These are phyloP conservation scores for Drosophila meridionalis DNA, from an alignment of 2,888 invertebrate species.

Conservation along the genomic window DNA sequence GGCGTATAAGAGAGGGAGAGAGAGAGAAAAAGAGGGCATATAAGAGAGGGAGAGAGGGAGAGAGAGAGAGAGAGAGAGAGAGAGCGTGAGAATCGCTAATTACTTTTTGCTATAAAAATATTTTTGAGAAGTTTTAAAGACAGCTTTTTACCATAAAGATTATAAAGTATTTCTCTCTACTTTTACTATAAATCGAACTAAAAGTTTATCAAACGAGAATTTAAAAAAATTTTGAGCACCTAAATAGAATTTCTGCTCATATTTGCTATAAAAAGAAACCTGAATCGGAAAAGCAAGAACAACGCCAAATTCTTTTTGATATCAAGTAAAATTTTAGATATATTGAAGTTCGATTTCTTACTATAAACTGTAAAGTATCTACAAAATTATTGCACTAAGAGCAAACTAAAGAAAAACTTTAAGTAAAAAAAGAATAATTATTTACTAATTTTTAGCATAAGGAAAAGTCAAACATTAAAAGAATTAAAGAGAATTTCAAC, in stretches of 20 bases:
- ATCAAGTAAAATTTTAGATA: not conserved
- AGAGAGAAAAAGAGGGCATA: not conserved
- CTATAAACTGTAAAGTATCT: not conserved
- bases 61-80: no score
- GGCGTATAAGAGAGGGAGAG: no score
- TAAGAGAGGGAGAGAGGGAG: no score
- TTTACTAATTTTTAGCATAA: no score
- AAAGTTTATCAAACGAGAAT: not conserved
- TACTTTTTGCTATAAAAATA: not conserved
- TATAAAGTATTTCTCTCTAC: not conserved
- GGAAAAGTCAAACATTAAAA: no score
- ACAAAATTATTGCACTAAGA: not conserved
- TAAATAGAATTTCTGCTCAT: no score
- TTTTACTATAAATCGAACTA: not conserved
- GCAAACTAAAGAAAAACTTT: no score
- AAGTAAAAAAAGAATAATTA: no score
- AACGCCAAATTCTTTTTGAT: no score
- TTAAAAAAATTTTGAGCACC: not conserved
- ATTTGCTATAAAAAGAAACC: no score
- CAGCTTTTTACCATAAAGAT: not conserved
- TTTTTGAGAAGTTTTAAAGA: not conserved
- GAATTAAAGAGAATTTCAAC: no score
- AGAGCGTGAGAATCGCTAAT: not conserved
- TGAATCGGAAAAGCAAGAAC: not conserved
- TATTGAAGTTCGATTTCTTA: not conserved